These are phyloP conservation scores for Spinibarbus caldwelli DNA, from an alignment of 2,797 vertebrate species.

Conservation along the genomic window DNA sequence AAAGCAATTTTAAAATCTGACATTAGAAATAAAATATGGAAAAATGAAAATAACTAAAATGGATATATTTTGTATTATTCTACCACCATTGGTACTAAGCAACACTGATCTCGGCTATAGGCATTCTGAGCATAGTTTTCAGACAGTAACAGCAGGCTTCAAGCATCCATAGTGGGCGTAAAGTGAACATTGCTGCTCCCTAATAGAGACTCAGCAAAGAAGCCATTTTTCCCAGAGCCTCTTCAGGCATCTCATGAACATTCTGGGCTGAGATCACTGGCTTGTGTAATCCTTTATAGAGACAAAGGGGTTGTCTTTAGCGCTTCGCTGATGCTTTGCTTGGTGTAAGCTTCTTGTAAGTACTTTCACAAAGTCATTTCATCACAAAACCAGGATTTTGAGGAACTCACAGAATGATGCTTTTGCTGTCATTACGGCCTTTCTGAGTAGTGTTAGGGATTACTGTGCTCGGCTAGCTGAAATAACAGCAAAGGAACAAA, in stretches of 20 bases:
- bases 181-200: not conserved
- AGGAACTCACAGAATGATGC: slow-evolving; percentile 61
- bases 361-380: slow-evolving; percentile 55
- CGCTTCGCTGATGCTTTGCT: slow-evolving; percentile 56
- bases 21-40: not conserved
- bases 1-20: not conserved
- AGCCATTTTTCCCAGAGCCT: slow-evolving; percentile 20
- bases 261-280: slow-evolving; percentile 41
- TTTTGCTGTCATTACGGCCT: slow-evolving; percentile 65
- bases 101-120: not conserved
- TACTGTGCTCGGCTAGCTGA: slow-evolving; percentile 67
- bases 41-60: not conserved
- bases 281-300: slow-evolving; percentile 60
- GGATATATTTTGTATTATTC: not conserved
- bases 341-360: slow-evolving; percentile 62
- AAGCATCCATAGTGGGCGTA: not conserved
- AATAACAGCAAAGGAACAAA: slow-evolving; percentile 74
- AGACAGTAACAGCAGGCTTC: not conserved
- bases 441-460: slow-evolving; percentile 65
- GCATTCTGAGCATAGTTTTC: not conserved
- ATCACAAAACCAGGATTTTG: slow-evolving; percentile 61
- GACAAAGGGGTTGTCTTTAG: slow-evolving; percentile 55
- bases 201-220: slow-evolving; percentile 32
- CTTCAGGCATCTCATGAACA: slow-evolving; percentile 42
- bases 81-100: not conserved